Base-by-base conservation (phyloP, 2,113 vertebrate species). In the Boulengeromyrus knoepffleri region DNA sequence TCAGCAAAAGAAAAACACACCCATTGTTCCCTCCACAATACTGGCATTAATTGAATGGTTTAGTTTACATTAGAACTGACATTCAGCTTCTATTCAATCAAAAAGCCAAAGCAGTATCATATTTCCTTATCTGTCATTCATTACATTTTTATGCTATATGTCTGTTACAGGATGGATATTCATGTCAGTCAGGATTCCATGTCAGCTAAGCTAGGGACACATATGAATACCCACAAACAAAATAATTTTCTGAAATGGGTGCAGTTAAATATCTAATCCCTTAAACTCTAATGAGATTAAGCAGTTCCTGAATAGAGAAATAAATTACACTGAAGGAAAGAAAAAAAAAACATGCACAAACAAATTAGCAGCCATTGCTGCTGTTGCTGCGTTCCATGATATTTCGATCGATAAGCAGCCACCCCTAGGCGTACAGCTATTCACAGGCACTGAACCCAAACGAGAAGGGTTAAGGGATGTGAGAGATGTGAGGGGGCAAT, bases 371-470 rank as follows among this genome's bases (percentile, higher is more conserved):
- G 62, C n/a, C n/a, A 9, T n/a, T 8, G 39, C 85, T 49, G 66
- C 31, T 19, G 1, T 24, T 50, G 45, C 47, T 15, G 19, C 70
- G 88, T 93, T 89, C 92, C 92, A 91, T 92, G 90, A 92, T 90
- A 93, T 92, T 88, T 47, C 46, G 93, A 95, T 95, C 93, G 92
- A 95, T 95, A 92, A 86, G n/a, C 8, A 84, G 87, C 92, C 90
- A 88, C 3, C 66, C 27, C 90, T 92, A 93, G 93, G 92, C 85
- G 49, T 17, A 1, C 52, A 88, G 90, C 92, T 93, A 89, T 93
- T 94, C 93, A 92, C 88, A 95, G 92, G 91, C 89, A 52, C 89
- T 94, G 95, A 95, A 95, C 94, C 93, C 87, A 90, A 92, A 92
- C 93, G 13, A 31, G 50, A 39, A 53, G 50, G 85, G 85, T 56